phyloP scores from a whole-genome alignment of 2,113 vertebrate species.

The Candoia aspera region DNA sequence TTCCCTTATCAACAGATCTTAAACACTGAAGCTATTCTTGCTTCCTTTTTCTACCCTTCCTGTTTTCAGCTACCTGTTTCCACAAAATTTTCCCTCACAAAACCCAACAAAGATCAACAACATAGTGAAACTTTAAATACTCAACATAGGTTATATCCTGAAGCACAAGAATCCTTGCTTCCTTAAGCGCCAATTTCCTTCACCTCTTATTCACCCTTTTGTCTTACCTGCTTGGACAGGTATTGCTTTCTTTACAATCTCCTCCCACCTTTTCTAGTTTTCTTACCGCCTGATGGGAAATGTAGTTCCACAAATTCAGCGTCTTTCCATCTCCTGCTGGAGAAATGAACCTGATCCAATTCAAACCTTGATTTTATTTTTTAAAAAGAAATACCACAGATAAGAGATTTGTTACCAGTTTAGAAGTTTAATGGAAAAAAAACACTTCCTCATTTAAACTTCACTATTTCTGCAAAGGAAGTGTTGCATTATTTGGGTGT shows the following conservation, averaged over 20 bases:
- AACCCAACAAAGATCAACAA: background rate
- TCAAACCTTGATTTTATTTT: background rate
- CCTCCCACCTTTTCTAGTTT: slow-evolving; percentile 72
- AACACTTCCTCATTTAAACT: background rate
- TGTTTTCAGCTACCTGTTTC: background rate
- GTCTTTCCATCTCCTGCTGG: background rate
- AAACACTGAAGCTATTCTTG: background rate
- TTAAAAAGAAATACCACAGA: background rate
- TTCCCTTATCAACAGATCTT: background rate
- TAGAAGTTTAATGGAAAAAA: background rate
- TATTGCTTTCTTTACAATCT: slow-evolving; percentile 62
- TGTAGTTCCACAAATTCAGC: slow-evolving; percentile 64
- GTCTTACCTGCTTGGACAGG: slow-evolving; percentile 73
- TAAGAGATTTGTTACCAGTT: background rate
- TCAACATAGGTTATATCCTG: background rate
- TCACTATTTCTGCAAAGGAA: background rate
- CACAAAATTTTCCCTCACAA: background rate
- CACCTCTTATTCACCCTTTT: slow-evolving; percentile 52
- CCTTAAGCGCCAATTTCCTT: background rate
- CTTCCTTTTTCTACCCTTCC: background rate
- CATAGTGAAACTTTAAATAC: background rate
- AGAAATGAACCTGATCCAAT: background rate
- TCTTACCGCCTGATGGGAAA: slow-evolving; percentile 78
- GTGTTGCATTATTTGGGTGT: background rate
- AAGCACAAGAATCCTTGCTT: background rate